Percentiles rank a stretch among this genome's conserved stretches.
Evolutionary conservation across 2,113 vertebrate species (phyloP).

Genomic region (Neoarius graeffei): DNA sequence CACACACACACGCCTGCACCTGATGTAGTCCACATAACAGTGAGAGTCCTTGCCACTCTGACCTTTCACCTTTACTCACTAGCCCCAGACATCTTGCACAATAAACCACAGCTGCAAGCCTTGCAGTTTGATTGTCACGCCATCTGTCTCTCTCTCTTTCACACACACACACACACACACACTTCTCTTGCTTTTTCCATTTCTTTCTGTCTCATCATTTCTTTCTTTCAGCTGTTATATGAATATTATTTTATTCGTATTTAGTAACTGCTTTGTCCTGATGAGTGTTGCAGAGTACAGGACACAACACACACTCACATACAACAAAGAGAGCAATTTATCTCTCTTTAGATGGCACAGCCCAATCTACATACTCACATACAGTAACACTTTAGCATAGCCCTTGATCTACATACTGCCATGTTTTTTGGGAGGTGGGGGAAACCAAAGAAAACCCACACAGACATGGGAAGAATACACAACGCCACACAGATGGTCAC

Average conservation of each 20-base stretch:
- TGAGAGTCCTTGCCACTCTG: not conserved
- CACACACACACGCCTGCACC: conserved; percentile 1
- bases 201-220: not conserved
- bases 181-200: not conserved
- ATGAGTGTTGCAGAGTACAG: not conserved
- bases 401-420: not conserved
- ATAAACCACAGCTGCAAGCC: not conserved
- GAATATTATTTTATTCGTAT: not conserved
- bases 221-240: not conserved
- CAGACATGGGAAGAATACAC: not conserved
- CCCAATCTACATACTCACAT: not conserved
- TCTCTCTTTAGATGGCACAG: not conserved
- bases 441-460: not conserved
- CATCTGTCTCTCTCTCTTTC: not conserved
- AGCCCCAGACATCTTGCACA: not conserved
- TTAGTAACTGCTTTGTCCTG: not conserved
- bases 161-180: conserved; percentile 1
- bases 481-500: not conserved
- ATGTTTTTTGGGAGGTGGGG: not conserved
- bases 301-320: not conserved
- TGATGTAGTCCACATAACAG: not conserved
- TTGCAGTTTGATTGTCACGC: not conserved
- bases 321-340: no score
- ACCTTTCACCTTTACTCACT: not conserved
- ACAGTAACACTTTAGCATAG: no score